Percentiles rank a stretch among this genome's conserved stretches.
These are phyloP conservation scores for Drosophila diplacantha DNA, from an alignment of 2,888 invertebrate genomes.

Conservation along the genomic window DNA sequence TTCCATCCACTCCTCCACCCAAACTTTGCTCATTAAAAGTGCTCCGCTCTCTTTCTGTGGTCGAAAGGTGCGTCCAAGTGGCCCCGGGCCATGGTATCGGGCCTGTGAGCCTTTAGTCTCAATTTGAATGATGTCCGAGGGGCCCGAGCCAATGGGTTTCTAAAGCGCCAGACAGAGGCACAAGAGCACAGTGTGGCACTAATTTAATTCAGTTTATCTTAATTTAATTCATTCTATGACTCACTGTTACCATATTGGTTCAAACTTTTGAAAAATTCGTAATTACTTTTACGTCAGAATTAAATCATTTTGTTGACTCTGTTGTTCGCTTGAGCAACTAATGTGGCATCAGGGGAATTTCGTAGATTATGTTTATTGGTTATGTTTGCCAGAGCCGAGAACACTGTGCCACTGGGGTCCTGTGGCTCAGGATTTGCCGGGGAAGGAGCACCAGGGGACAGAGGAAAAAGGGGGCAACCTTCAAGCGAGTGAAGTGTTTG, in stretches of 20 bases:
- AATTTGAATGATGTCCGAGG: constrained; percentile 36
- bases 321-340: not conserved
- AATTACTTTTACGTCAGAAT: not conserved
- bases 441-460: not conserved
- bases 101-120: constrained; percentile 50
- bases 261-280: too few relatives aligned
- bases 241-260: too few relatives aligned
- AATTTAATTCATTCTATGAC: too few relatives aligned
- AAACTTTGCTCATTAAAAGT: constrained; percentile 50
- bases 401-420: constrained; percentile 20
- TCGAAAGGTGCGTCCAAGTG: constrained; percentile 45
- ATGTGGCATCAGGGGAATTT: not conserved
- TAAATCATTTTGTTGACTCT: not conserved
- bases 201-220: not conserved
- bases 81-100: constrained; percentile 36
- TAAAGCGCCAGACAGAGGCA: constrained; percentile 51
- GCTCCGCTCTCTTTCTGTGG: constrained; percentile 13
- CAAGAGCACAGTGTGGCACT: constrained; percentile 32
- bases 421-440: not conserved
- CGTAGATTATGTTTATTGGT: not conserved
- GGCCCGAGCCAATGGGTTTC: constrained; percentile 35
- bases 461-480: constrained; percentile 49
- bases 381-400: not conserved
- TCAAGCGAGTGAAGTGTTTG: constrained; percentile 70
- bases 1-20: constrained; percentile 37